Conservation (phyloP, 1,140 invertebrate species). For the Trichonephila clavipes region DNA sequence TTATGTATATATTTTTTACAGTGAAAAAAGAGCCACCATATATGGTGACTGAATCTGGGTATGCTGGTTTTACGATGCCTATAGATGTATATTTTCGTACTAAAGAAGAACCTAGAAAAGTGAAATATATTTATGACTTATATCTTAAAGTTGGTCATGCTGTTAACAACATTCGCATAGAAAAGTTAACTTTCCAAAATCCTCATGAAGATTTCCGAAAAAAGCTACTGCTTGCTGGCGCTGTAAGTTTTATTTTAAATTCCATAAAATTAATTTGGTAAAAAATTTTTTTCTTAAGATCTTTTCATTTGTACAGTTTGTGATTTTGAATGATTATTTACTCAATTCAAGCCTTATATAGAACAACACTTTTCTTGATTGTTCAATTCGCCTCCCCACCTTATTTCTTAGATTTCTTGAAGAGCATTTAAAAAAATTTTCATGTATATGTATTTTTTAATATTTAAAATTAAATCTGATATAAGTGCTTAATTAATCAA, state of each 20-base stretch:
- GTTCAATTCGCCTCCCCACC: too few relatives aligned
- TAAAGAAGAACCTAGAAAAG: conserved; percentile 94
- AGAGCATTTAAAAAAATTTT: too few relatives aligned
- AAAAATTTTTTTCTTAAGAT: too few relatives aligned
- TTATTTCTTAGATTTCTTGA: too few relatives aligned
- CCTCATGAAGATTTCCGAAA: conserved; percentile 93
- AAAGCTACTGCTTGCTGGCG: conserved; percentile 93
- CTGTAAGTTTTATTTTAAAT: conserved; percentile 82
- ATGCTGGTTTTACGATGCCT: conserved; percentile 94
- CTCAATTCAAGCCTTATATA: too few relatives aligned
- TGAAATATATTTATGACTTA: conserved; percentile 93
- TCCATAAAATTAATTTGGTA: background rate
- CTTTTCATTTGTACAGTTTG: too few relatives aligned
- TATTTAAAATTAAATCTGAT: too few relatives aligned
- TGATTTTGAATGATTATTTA: background rate
- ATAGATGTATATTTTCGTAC: conserved; percentile 96
- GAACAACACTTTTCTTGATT: too few relatives aligned
- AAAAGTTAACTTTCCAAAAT: conserved; percentile 91
- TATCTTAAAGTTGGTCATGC: conserved; percentile 88
- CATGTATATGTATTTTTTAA: too few relatives aligned
- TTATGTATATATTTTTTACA: conserved; percentile 81
- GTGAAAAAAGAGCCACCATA: conserved; percentile 96
- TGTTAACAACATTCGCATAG: conserved; percentile 84
- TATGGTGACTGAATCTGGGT: conserved; percentile 93
- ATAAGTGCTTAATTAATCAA: too few relatives aligned